Evolutionary conservation across 2,113 vertebrate genomes (phyloP), one percentile per base, ranked within the genome.

Genomic region (Petroica traversi): DNA sequence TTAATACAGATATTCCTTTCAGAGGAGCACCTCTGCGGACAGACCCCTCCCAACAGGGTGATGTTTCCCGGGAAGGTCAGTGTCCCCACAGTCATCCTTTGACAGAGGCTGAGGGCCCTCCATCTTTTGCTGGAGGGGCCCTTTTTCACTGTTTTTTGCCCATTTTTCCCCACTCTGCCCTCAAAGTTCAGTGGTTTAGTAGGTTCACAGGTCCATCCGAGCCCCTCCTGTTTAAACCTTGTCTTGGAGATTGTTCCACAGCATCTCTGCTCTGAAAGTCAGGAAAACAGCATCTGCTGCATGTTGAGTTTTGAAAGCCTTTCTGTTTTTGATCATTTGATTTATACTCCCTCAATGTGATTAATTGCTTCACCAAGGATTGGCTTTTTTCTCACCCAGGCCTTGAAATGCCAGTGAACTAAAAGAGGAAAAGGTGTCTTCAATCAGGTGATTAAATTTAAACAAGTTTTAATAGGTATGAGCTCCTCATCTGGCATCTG

Each of bases 311-410:
- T 89, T 67, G 38, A 67, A 74, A 46, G 16, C 19, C 45, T 88
- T 89, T 93, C 95, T 96, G 38, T 80, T 97, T 97, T 86, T 91
- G 45, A 92, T 89, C 2, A 3, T 94, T 97, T 72, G 26, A 64
- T 89, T 95, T 59, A 48, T 85, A 74, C 45, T 93, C 89, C 17
- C 6, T 93, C 87, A 20, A 24, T 46, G 19, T 89, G 85, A 97
- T 93, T 93, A 93, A 93, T 77, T 80, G 54, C 61, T 74, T 91
- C 34, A 58, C 31, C 64, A 45, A 45, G 46, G 41, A 38, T 28
- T 69, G 80, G 72, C 34, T 2, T 0, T 49, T 46, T 64, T 46
- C 36, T 68, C 17, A 14, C 14, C 45, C 51, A 86, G 57, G 61
- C 75, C 75, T 89, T 96, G 74, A 93, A 92, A 69, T 73, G 83